A percentile compares a stretch with the other conserved stretches of the same genome.
Conservation (phyloP, 2,797 vertebrate species). For the Pseudochaenichthys georgianus region DNA sequence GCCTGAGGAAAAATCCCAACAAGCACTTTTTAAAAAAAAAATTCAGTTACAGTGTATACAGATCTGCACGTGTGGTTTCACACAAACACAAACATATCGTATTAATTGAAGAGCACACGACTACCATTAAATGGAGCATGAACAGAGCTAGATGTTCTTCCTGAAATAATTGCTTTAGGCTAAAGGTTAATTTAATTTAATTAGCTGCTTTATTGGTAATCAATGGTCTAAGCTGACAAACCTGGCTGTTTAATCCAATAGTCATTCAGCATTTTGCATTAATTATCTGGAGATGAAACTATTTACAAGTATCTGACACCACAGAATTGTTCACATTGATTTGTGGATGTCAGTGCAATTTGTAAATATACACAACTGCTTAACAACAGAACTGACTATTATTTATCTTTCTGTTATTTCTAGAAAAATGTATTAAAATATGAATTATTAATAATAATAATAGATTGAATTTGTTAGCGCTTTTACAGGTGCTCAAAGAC, state of each 20-base stretch:
- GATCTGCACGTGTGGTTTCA: slow-evolving; percentile 18
- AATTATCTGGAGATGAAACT: slow-evolving; percentile 42
- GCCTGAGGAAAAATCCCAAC: slow-evolving; percentile 74
- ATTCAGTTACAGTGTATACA: slow-evolving; percentile 42
- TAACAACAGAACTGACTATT: background rate
- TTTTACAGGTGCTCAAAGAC: too few relatives aligned
- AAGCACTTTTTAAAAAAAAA: slow-evolving; percentile 57
- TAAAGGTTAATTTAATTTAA: slow-evolving; percentile 57
- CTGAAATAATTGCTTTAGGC: slow-evolving; percentile 54
- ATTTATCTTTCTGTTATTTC: background rate
- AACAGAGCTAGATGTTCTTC: slow-evolving; percentile 35
- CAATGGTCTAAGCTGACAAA: slow-evolving; percentile 52
- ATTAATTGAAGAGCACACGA: slow-evolving; percentile 46
- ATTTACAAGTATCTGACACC: slow-evolving; percentile 7
- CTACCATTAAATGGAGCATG: slow-evolving; percentile 43
- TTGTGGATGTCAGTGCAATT: background rate
- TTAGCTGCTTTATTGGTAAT: slow-evolving; percentile 58
- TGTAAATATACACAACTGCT: slow-evolving; percentile 16
- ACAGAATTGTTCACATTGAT: slow-evolving; percentile 21
- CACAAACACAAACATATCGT: background rate
- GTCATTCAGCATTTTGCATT: slow-evolving; percentile 35
- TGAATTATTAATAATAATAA: background rate
- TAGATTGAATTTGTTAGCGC: too few relatives aligned
- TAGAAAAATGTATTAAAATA: background rate
- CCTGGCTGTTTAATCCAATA: slow-evolving; percentile 51